phyloP scores from a whole-genome alignment of 2,888 invertebrate species.

The Cantharis rufa region DNA sequence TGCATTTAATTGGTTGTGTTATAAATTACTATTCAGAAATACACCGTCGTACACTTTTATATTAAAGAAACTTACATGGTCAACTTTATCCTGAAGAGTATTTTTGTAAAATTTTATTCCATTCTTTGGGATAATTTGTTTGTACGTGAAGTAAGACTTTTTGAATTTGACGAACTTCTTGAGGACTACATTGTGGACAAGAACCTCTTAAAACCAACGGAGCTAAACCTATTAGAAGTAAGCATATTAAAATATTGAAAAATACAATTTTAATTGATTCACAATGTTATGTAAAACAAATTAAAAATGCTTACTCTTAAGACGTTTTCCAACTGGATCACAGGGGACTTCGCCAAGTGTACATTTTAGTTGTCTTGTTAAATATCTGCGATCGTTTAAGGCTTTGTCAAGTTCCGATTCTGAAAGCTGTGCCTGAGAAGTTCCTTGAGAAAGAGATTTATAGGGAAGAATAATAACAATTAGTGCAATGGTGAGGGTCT shows the following conservation, averaged over 20 bases:
- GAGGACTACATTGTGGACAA: conserved; percentile 71
- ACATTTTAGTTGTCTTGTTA: conserved; percentile 73
- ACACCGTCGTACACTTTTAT: not conserved
- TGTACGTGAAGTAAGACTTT: conserved; percentile 76
- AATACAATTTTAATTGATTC: not conserved
- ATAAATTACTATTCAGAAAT: not conserved
- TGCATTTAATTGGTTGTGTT: not conserved
- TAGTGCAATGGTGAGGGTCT: conserved; percentile 26
- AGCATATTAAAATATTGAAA: not conserved
- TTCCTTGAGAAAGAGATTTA: conserved; percentile 5
- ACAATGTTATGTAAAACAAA: not conserved
- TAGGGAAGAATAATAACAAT: conserved; percentile 24
- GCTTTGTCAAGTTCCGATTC: conserved; percentile 71
- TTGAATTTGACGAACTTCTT: conserved; percentile 74
- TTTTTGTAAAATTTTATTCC: conserved; percentile 73
- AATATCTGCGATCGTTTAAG: conserved; percentile 70
- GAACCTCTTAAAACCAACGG: conserved; percentile 74
- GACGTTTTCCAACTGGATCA: conserved; percentile 72
- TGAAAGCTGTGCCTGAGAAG: conserved; percentile 57
- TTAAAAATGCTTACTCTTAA: conserved; percentile 65
- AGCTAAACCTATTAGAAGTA: conserved; percentile 64
- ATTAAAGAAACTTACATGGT: not conserved
- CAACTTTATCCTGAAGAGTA: conserved; percentile 56
- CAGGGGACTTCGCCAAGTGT: conserved; percentile 75
- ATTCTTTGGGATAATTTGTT: conserved; percentile 75